These are phyloP conservation scores for Megalops cyprinoides DNA, from an alignment of 2,797 vertebrate genomes.

Conservation along the genomic window DNA sequence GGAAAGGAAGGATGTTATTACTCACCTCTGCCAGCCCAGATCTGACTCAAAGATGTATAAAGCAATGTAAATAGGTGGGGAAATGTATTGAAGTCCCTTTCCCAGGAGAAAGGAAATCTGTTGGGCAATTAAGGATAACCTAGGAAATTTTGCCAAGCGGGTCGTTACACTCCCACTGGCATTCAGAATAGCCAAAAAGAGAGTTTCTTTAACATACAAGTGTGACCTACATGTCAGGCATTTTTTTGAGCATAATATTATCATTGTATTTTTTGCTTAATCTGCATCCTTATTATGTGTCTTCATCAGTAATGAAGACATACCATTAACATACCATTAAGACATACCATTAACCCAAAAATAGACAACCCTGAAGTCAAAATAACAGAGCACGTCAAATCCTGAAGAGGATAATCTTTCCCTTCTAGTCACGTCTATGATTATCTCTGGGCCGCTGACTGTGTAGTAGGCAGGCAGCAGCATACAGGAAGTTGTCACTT, in stretches of 20 bases:
- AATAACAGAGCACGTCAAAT: neutral
- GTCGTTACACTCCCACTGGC: conserved; percentile 43
- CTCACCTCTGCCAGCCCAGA: neutral
- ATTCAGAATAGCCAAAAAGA: neutral
- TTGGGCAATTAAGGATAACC: conserved; percentile 25
- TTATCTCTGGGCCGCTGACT: neutral
- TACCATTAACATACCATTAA: conserved; percentile 1
- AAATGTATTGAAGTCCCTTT: conserved; percentile 22
- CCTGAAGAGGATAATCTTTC: neutral
- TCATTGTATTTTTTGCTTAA: neutral
- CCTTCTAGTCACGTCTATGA: neutral
- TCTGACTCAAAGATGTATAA: conserved; percentile 35
- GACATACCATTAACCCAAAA: neutral
- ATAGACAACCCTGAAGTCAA: neutral
- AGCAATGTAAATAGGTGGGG: conserved; percentile 32
- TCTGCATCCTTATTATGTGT: neutral
- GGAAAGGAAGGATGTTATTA: conserved; percentile 2
- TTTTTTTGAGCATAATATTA: neutral
- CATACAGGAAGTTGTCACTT: conserved; percentile 48
- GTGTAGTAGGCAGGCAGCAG: conserved; percentile 21
- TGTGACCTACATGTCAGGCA: no score
- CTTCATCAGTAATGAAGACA: neutral
- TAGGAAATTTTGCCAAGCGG: conserved; percentile 20
- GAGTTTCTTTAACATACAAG: neutral
- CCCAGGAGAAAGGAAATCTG: conserved; percentile 22